phyloP scores from a whole-genome alignment of 2,888 invertebrate genomes.

The Balanococcus diminutus region DNA sequence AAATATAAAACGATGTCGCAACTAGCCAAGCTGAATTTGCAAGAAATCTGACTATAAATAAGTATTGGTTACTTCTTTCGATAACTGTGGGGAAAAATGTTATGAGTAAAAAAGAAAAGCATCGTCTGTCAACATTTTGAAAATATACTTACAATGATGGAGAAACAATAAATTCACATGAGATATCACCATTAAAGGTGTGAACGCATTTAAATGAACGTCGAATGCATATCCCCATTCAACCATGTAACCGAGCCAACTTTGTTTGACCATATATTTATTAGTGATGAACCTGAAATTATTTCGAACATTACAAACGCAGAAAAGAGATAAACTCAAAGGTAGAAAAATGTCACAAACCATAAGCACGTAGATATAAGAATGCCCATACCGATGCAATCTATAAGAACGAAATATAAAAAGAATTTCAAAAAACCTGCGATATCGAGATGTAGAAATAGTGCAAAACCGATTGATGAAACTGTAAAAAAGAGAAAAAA shows the following conservation, averaged over 20 bases:
- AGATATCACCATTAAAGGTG: constrained; percentile 91
- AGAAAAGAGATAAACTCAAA: background rate
- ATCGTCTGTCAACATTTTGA: background rate
- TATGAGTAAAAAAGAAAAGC: too few species aligned
- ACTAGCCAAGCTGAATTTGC: constrained; percentile 94
- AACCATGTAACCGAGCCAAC: constrained; percentile 75
- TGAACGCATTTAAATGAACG: constrained; percentile 97
- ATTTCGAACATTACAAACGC: background rate
- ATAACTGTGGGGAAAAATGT: too few species aligned
- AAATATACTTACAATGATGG: constrained; percentile 79
- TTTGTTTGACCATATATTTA: constrained; percentile 73
- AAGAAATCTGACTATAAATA: constrained; percentile 73
- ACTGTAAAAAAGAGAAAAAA: constrained; percentile 73
- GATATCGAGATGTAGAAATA: constrained; percentile 75
- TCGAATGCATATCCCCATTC: constrained; percentile 99
- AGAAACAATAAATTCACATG: constrained; percentile 91
- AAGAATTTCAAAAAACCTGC: constrained; percentile 80
- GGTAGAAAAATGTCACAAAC: constrained; percentile 65
- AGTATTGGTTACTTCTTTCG: constrained; percentile 77
- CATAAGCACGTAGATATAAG: constrained; percentile 87
- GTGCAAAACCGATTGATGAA: constrained; percentile 86
- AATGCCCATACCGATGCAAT: constrained; percentile 88
- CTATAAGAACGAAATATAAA: constrained; percentile 89
- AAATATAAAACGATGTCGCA: constrained; percentile 88
- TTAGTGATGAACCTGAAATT: constrained; percentile 68